Evolutionary conservation across 2,113 vertebrate species (phyloP).

Genomic region (Phrynosoma blainvillii): DNA sequence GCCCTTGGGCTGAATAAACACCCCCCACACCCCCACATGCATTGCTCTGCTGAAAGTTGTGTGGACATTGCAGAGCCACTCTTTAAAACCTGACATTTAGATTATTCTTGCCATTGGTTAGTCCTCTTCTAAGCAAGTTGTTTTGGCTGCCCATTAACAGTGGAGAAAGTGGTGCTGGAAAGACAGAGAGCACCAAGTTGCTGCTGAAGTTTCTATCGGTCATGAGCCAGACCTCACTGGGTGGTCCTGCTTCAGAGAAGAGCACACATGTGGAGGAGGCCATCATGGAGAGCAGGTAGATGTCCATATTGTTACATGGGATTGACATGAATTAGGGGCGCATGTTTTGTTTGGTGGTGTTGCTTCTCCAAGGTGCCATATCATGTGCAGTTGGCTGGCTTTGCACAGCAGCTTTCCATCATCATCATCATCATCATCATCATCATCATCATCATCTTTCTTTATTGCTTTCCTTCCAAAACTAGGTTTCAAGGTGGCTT

Average conservation of each 20-base stretch:
- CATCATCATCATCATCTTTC: neutral
- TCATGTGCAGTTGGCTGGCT: neutral
- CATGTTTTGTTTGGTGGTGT: neutral
- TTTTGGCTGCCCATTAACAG: slow-evolving; percentile 65
- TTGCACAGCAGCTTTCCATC: neutral
- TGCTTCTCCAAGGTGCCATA: neutral
- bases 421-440: neutral
- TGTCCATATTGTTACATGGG: neutral
- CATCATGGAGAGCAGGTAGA: slow-evolving; percentile 90
- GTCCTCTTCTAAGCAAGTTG: slow-evolving; percentile 3
- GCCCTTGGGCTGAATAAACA: no score
- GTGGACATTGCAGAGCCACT: neutral
- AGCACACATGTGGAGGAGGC: slow-evolving; percentile 88
- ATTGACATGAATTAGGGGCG: neutral
- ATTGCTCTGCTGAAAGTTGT: neutral
- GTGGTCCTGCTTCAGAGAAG: slow-evolving; percentile 76
- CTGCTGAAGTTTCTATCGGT: slow-evolving; percentile 90
- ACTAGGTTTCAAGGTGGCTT: no score
- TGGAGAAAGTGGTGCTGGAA: slow-evolving; percentile 93
- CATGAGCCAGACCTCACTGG: slow-evolving; percentile 87
- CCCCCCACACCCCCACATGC: neutral
- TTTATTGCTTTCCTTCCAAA: no score
- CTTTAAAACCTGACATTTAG: neutral
- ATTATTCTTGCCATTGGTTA: neutral
- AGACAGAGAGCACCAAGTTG: slow-evolving; percentile 93